These are phyloP conservation scores for Lamellibrachia satsuma DNA, from an alignment of 2,888 invertebrate species.

Conservation along the genomic window DNA sequence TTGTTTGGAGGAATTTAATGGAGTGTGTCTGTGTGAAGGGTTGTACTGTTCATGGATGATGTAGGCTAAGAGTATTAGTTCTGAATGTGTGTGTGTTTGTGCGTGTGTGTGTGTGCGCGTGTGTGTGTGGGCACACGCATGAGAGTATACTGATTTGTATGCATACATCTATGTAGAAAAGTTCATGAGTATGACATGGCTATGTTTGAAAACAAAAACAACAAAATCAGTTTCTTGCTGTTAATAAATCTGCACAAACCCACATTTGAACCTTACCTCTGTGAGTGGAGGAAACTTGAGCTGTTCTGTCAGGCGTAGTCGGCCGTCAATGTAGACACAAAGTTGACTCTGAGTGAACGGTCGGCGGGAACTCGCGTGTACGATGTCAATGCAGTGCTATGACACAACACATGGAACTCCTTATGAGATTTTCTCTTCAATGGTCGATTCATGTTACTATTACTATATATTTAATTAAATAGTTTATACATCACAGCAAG, in stretches of 20 bases:
- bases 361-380: constrained; percentile 66
- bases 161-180: neutral
- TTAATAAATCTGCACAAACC: neutral
- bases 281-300: constrained; percentile 71
- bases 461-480: neutral
- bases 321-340: constrained; percentile 72
- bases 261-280: constrained; percentile 66
- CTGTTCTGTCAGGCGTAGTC: constrained; percentile 69
- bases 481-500: neutral
- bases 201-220: too few species aligned
- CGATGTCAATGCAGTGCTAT: constrained; percentile 71
- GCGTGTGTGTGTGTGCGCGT: neutral
- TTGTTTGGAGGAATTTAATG: neutral
- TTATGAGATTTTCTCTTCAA: neutral
- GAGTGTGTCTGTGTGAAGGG: neutral
- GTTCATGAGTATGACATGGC: neutral
- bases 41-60: too few species aligned
- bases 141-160: too few species aligned
- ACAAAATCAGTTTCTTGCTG: too few species aligned
- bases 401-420: constrained; percentile 26
- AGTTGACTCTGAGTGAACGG: constrained; percentile 73
- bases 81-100: too few species aligned
- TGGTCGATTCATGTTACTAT: neutral
- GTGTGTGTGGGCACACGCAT: neutral
- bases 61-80: too few species aligned